A percentile compares a stretch with the other conserved stretches of the same genome.
Evolutionary conservation across 2,888 invertebrate genomes (phyloP).

Genomic region (Digitonthophagus gazella): DNA sequence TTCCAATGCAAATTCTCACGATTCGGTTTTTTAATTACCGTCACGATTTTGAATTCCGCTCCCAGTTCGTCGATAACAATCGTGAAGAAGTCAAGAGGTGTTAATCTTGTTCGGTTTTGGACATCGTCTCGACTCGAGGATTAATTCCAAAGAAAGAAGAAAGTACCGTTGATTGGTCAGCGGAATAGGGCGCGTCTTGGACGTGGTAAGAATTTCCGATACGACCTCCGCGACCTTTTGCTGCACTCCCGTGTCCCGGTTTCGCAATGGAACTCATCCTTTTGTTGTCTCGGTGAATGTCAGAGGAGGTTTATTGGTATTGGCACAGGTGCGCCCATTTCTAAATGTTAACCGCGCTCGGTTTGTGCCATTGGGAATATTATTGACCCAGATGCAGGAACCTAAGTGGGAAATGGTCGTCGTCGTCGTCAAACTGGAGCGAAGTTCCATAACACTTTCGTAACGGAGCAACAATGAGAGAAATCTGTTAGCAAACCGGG

Average conservation of each 20-base stretch:
- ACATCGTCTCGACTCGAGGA: neutral
- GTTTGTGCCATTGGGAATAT: neutral
- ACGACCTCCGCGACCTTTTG: neutral
- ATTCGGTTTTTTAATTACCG: neutral
- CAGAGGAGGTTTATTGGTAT: neutral
- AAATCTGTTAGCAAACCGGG: neutral
- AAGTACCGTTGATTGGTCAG: neutral
- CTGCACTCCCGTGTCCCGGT: neutral
- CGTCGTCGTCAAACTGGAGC: neutral
- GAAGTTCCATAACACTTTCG: neutral
- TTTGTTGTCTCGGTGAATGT: neutral
- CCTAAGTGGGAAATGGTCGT: neutral
- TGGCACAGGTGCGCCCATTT: neutral
- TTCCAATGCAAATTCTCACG: neutral
- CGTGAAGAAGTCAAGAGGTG: neutral
- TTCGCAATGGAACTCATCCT: neutral
- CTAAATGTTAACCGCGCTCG: neutral
- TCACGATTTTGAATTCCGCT: neutral
- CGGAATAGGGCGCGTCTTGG: neutral
- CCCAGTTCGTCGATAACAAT: neutral
- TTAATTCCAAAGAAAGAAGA: neutral
- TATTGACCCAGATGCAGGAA: neutral
- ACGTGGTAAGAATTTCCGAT: neutral
- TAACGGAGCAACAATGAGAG: neutral
- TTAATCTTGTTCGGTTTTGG: too few relatives aligned